Percentiles rank a stretch among this genome's conserved stretches.
phyloP scores from a whole-genome alignment of 2,888 invertebrate species.

The Drosophila formosana region DNA sequence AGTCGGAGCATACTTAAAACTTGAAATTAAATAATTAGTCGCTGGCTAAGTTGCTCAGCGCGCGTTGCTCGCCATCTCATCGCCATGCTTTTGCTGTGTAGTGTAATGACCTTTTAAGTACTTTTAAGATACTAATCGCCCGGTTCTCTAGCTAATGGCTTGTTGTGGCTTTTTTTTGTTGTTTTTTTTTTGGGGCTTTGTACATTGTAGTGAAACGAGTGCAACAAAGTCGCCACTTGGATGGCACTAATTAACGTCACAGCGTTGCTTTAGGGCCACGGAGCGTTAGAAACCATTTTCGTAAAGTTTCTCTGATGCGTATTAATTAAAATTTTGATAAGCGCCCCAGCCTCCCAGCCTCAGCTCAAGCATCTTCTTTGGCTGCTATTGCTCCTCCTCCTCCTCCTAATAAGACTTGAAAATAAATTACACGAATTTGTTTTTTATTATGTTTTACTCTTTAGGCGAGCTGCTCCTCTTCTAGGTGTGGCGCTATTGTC shows the following conservation, averaged over 20 bases:
- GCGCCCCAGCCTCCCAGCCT: slow-evolving; percentile 43
- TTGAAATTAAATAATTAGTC: slow-evolving; percentile 79
- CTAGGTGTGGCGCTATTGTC: slow-evolving; percentile 72
- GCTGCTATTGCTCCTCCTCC: neutral
- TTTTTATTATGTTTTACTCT: slow-evolving; percentile 35
- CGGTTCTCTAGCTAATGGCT: slow-evolving; percentile 73
- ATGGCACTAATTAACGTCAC: slow-evolving; percentile 76
- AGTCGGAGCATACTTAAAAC: slow-evolving; percentile 72
- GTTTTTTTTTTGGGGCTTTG: slow-evolving; percentile 13
- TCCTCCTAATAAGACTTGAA: slow-evolving; percentile 69
- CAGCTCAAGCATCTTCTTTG: neutral
- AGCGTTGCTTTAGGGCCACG: slow-evolving; percentile 62
- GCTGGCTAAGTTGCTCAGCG: slow-evolving; percentile 72
- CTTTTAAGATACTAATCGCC: slow-evolving; percentile 79
- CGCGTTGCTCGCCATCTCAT: slow-evolving; percentile 8
- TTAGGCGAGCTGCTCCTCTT: slow-evolving; percentile 32
- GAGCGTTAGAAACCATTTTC: slow-evolving; percentile 68
- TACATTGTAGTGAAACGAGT: slow-evolving; percentile 52
- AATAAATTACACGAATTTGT: slow-evolving; percentile 77
- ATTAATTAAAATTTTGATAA: slow-evolving; percentile 81
- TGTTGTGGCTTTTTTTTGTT: slow-evolving; percentile 73
- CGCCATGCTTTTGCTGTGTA: slow-evolving; percentile 23
- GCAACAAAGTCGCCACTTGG: slow-evolving; percentile 75
- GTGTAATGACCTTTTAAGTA: slow-evolving; percentile 81
- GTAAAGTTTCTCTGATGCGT: slow-evolving; percentile 77